phyloP scores from a whole-genome alignment of 2,113 vertebrate genomes.

The Sceloporus tristichus region DNA sequence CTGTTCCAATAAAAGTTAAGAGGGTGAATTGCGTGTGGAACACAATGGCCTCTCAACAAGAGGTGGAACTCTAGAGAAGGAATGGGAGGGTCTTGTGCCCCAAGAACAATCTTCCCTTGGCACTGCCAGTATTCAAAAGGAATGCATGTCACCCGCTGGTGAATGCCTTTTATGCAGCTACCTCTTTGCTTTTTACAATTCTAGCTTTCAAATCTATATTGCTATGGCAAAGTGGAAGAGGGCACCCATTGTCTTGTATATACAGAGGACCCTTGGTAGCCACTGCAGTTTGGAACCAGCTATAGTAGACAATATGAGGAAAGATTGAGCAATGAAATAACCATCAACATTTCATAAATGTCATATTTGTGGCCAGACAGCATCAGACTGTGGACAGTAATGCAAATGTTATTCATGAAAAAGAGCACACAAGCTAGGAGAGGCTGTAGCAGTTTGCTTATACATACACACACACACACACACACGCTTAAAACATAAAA shows the following conservation, averaged over 20 bases:
- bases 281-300: background rate
- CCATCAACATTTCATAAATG: too few species aligned
- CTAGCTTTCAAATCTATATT: background rate
- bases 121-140: slow-evolving; percentile 17
- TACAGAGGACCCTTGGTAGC: too few species aligned
- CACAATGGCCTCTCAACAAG: background rate
- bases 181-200: background rate
- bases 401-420: too few species aligned
- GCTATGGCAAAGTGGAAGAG: background rate
- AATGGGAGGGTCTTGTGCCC: background rate
- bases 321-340: background rate
- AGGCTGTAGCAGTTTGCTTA: too few species aligned
- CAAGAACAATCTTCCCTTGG: background rate
- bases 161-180: slow-evolving; percentile 11
- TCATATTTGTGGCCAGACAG: too few species aligned
- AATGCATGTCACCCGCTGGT: slow-evolving; percentile 36
- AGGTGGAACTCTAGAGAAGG: background rate
- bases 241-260: background rate
- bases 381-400: too few species aligned
- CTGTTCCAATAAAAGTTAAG: slow-evolving; percentile 54
- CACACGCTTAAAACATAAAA: too few species aligned
- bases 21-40: background rate
- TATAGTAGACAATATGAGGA: background rate
- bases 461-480: too few species aligned
- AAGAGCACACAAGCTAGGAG: too few species aligned